A percentile compares a stretch with the other conserved stretches of the same genome.
These are phyloP conservation scores for Prinia subflava DNA, from an alignment of 2,113 vertebrate species.

Conservation along the genomic window DNA sequence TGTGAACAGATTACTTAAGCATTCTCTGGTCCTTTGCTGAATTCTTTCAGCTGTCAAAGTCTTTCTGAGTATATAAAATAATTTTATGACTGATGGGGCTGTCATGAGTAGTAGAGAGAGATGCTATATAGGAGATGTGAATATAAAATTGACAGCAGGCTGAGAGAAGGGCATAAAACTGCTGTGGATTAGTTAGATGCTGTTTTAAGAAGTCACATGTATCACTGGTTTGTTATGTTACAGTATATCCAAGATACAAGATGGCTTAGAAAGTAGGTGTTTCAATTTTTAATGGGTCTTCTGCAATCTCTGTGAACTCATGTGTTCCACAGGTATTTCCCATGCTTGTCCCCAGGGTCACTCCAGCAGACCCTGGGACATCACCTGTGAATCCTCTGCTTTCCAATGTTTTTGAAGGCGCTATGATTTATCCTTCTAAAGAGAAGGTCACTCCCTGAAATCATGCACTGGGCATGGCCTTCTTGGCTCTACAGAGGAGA, in stretches of 20 bases:
- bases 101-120: background rate
- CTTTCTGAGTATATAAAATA: background rate
- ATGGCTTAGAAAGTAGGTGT: background rate
- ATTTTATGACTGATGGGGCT: slow-evolving; percentile 2
- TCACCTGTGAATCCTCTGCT: background rate
- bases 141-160: background rate
- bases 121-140: background rate
- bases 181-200: background rate
- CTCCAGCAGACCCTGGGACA: background rate
- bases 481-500: background rate
- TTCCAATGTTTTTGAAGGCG: background rate
- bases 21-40: background rate
- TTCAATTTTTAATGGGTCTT: background rate
- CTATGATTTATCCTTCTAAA: background rate
- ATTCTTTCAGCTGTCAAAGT: slow-evolving; percentile 10
- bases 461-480: background rate
- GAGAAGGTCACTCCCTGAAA: background rate
- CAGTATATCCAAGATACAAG: background rate
- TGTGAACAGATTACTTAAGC: background rate
- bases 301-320: background rate
- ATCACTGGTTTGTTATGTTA: background rate
- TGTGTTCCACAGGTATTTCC: background rate
- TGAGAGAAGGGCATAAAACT: background rate
- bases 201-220: background rate
- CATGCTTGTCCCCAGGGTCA: background rate